A percentile compares a stretch with the other conserved stretches of the same genome.
phyloP scores from a whole-genome alignment of 2,113 vertebrate species.

The Barbus barbus region DNA sequence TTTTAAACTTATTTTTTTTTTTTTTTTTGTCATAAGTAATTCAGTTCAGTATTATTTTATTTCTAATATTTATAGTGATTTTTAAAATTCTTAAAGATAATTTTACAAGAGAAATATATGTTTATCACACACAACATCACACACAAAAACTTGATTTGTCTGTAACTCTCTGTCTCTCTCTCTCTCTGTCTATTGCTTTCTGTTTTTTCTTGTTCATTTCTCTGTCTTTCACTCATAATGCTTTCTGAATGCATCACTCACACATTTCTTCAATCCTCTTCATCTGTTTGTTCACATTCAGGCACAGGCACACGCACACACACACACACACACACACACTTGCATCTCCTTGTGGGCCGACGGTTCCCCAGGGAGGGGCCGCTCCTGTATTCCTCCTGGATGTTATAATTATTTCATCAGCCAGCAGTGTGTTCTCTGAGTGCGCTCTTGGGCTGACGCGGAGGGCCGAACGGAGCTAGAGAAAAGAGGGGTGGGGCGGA shows the following conservation, averaged over 20 bases:
- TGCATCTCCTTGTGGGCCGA: conserved; percentile 41
- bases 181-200: conserved; percentile 56
- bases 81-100: not conserved
- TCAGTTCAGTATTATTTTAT: too few relatives aligned
- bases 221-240: conserved; percentile 9
- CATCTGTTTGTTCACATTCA: conserved; percentile 5
- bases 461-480: conserved; percentile 66
- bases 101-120: not conserved
- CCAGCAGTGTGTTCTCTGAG: conserved; percentile 81
- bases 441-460: conserved; percentile 81
- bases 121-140: too few relatives aligned
- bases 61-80: too few relatives aligned
- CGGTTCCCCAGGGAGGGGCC: conserved; percentile 71
- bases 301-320: not conserved
- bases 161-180: too few relatives aligned
- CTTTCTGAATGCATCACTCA: conserved; percentile 49
- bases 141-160: conserved; percentile 11
- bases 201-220: conserved; percentile 45
- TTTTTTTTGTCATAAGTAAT: not conserved
- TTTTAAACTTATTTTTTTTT: too few relatives aligned
- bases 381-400: conserved; percentile 74
- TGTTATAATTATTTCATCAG: conserved; percentile 90
- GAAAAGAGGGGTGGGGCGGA: conserved; percentile 36
- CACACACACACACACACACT: too few relatives aligned
- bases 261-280: conserved; percentile 25